Conservation (phyloP, 2,113 vertebrate species). For the Perca schrenkii region DNA sequence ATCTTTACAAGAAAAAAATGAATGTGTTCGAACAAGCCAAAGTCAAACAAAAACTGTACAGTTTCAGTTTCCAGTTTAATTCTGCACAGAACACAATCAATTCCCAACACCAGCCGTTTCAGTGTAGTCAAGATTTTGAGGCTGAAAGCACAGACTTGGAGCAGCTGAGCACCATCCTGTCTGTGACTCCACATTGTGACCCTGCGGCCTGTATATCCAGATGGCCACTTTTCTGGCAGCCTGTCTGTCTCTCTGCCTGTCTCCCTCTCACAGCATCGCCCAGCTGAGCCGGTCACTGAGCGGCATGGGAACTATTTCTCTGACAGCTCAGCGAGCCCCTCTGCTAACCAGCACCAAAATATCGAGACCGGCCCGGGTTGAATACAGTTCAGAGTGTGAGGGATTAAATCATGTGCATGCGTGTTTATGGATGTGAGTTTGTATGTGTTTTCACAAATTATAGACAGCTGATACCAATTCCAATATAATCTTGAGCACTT, state of each 20-base stretch:
- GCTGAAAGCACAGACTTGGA: slow-evolving; percentile 54
- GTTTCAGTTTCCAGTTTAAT: slow-evolving; percentile 33
- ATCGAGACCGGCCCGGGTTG: background rate
- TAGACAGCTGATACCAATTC: slow-evolving; percentile 16
- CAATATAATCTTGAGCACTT: background rate
- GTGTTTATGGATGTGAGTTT: slow-evolving; percentile 29
- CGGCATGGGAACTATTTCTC: slow-evolving; percentile 33
- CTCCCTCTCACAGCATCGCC: slow-evolving; percentile 31
- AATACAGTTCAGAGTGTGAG: slow-evolving; percentile 11
- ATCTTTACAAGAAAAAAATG: background rate
- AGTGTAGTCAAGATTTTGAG: slow-evolving; percentile 46
- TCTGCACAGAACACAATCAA: slow-evolving; percentile 1
- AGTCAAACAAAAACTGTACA: slow-evolving; percentile 37
- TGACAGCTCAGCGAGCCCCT: slow-evolving; percentile 43
- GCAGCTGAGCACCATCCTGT: slow-evolving; percentile 77
- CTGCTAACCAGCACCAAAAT: slow-evolving; percentile 56
- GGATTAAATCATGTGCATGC: slow-evolving; percentile 33
- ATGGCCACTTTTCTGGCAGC: slow-evolving; percentile 70
- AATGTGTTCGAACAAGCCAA: slow-evolving; percentile 9
- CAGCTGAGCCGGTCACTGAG: slow-evolving; percentile 28
- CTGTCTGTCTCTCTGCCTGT: slow-evolving; percentile 40
- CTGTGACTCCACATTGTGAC: slow-evolving; percentile 70
- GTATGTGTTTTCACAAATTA: slow-evolving; percentile 21
- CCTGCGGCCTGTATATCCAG: slow-evolving; percentile 71
- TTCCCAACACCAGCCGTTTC: slow-evolving; percentile 39